Evolutionary conservation across 2,888 invertebrate species (phyloP), one percentile per base, ranked within the genome.

Genomic region (Apamea epomidion): DNA sequence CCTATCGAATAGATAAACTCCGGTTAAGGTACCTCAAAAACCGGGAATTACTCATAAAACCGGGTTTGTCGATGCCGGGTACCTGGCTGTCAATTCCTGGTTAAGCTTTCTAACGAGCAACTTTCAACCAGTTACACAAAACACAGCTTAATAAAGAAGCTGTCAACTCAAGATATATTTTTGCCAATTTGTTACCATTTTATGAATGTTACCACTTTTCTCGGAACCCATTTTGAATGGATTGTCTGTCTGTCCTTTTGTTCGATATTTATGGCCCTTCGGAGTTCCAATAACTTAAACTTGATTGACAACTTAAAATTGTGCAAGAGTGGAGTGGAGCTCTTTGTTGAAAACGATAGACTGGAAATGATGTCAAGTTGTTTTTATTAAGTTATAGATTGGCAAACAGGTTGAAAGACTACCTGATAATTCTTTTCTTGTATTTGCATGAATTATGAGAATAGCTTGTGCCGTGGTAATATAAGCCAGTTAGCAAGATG

Each of bases 251-350:
- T 2, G 67, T 64, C 74, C 74, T 71, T 82, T 83, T 84, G 84
- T 84, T 74, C 62, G 25, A 65, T 51, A 86, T 86, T 86, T 84
- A 84, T 82, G 84, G 64, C 74, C 74, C 74, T 82, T 86, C 67
- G 18, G 10, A 82, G 48, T 64, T 37, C 65, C 85, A 82, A 69
- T 86, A 86, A 76, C 42, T 85, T 85, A 32, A 70, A 65, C 42
- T 42, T 74, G 83, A 85, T 75, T 76, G 82, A 76, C 86, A 70
- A 69, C 82, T 83, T 68, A 54, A 85, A 76, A 73, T 73, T 42
- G 82, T 60, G 81, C 45, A 85, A 76, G 21, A 0, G 14, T 25
- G 10, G 37, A 54, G 78, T 14, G 12, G 29, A 71, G 60, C 7
- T 6, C 37, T 67, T 85, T 85, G 70, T 84, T 77, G 5, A 29